These are phyloP conservation scores for Gisinianus flammeolus DNA, from an alignment of 2,888 invertebrate genomes.

Conservation along the genomic window DNA sequence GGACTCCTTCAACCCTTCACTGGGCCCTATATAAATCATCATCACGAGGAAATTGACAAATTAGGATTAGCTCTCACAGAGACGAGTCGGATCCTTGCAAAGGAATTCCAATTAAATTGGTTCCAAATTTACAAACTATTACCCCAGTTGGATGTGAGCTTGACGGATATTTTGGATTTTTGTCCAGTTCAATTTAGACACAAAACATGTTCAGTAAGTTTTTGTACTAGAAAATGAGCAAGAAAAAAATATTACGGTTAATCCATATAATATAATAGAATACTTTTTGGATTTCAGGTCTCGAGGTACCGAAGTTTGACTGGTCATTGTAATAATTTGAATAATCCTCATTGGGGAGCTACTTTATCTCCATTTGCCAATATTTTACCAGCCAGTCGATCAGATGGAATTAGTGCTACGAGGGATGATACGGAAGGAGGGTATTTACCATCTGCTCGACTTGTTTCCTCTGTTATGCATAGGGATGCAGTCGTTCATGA, in stretches of 20 bases:
- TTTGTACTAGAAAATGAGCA: neutral
- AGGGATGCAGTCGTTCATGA: constrained; percentile 69
- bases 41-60: constrained; percentile 58
- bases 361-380: constrained; percentile 59
- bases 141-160: constrained; percentile 47
- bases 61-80: constrained; percentile 61
- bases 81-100: constrained; percentile 61
- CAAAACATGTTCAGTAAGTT: constrained; percentile 36
- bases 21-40: constrained; percentile 42
- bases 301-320: constrained; percentile 61
- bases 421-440: constrained; percentile 50
- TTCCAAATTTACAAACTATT: constrained; percentile 46
- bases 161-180: constrained; percentile 50
- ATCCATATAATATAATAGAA: too few relatives aligned
- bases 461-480: constrained; percentile 71
- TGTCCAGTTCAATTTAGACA: constrained; percentile 44
- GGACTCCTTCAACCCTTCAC: constrained; percentile 40
- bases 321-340: constrained; percentile 63
- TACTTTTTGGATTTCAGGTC: neutral
- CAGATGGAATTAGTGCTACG: constrained; percentile 56
- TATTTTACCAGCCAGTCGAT: constrained; percentile 43
- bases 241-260: neutral
- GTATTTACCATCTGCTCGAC: constrained; percentile 70
- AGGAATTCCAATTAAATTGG: constrained; percentile 59
- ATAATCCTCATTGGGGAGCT: constrained; percentile 62